Evolutionary conservation across 2,888 invertebrate genomes (phyloP).

Genomic region (Gymnoscelis rufifasciata): DNA sequence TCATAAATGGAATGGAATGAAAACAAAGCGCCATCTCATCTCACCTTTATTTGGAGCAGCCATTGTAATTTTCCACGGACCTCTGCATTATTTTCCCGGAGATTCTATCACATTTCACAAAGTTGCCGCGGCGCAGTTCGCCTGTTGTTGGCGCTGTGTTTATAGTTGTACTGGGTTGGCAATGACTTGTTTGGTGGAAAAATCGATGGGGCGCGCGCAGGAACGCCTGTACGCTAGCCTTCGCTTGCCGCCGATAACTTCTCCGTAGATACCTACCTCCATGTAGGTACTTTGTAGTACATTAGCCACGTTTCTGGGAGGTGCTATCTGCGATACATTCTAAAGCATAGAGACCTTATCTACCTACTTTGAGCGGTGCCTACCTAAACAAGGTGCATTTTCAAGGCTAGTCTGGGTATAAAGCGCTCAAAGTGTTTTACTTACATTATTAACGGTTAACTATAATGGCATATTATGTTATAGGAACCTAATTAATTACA

Average conservation of each 20-base stretch:
- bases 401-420: too few species aligned
- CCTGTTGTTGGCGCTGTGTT: conserved; percentile 53
- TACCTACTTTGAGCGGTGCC: too few species aligned
- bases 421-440: too few species aligned
- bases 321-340: conserved; percentile 19
- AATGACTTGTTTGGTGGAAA: conserved; percentile 70
- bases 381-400: too few species aligned
- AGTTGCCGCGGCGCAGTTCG: conserved; percentile 38
- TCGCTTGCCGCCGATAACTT: conserved; percentile 1
- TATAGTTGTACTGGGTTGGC: conserved; percentile 57
- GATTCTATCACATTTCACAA: conserved; percentile 54
- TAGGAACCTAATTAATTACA: too few species aligned
- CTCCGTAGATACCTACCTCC: conserved; percentile 10
- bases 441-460: too few species aligned
- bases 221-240: conserved; percentile 8
- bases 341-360: too few species aligned
- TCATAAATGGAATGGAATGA: not conserved
- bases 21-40: conserved; percentile 27
- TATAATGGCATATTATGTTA: too few species aligned
- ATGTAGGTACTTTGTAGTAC: not conserved
- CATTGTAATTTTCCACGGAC: conserved; percentile 53
- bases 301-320: conserved; percentile 29
- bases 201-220: conserved; percentile 73
- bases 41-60: conserved; percentile 72
- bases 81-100: conserved; percentile 55